These are phyloP conservation scores for Bradypodion pumilum DNA, from an alignment of 2,797 vertebrate species.

Conservation along the genomic window DNA sequence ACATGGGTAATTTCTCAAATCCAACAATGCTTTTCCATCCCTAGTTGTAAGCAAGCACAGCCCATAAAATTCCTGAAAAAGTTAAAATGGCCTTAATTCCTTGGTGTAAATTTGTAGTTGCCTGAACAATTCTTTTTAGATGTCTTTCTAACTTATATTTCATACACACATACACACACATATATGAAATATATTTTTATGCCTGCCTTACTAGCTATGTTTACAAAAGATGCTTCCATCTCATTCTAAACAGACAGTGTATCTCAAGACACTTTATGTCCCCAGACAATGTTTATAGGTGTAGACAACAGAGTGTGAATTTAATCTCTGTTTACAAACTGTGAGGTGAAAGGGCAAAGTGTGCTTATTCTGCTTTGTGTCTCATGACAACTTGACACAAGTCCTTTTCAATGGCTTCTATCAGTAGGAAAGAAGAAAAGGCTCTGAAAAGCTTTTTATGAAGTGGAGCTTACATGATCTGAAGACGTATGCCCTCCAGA, in stretches of 20 bases:
- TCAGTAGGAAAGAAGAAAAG: slow-evolving; percentile 20
- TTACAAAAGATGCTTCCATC: slow-evolving; percentile 25
- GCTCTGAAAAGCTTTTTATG: slow-evolving; percentile 39
- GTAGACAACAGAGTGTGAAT: slow-evolving; percentile 49
- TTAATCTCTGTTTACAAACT: slow-evolving; percentile 67
- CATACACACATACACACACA: no score
- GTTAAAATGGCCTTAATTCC: not conserved
- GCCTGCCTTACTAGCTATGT: not conserved
- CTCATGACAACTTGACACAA: slow-evolving; percentile 44
- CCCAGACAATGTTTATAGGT: slow-evolving; percentile 49
- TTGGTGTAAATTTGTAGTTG: slow-evolving; percentile 4
- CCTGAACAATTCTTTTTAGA: not conserved
- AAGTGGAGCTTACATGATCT: not conserved
- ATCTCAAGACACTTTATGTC: slow-evolving; percentile 39
- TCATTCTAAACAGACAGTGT: not conserved
- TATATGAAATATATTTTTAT: slow-evolving; percentile 3
- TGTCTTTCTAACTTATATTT: not conserved
- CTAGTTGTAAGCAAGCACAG: not conserved
- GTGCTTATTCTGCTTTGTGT: slow-evolving; percentile 50
- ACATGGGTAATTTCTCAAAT: not conserved
- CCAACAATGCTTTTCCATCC: not conserved
- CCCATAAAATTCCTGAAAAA: not conserved
- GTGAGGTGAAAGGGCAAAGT: slow-evolving; percentile 48
- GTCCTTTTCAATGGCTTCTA: slow-evolving; percentile 36
- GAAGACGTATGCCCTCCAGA: slow-evolving; percentile 13